Percentiles rank a stretch among this genome's conserved stretches.
Evolutionary conservation across 2,113 vertebrate species (phyloP).

Genomic region (Excalfactoria chinensis): DNA sequence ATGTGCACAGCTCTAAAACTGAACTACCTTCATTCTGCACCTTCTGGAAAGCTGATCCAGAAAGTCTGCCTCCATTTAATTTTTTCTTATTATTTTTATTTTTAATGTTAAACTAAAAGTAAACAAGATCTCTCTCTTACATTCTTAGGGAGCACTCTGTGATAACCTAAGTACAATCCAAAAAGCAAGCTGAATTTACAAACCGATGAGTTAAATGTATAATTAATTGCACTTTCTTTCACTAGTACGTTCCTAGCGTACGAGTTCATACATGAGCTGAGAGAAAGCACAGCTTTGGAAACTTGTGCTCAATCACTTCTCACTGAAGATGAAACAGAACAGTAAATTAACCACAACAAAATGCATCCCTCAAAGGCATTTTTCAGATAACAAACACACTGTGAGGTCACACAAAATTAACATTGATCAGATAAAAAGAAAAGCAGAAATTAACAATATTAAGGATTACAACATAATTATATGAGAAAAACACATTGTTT

Average conservation of each 20-base stretch:
- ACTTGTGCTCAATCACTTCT: background rate
- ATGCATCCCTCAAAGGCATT: background rate
- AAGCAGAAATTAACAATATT: constrained; percentile 36
- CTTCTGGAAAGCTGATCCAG: background rate
- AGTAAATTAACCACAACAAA: background rate
- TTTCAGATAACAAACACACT: constrained; percentile 9
- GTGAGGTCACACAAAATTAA: constrained; percentile 52
- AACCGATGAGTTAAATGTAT: background rate
- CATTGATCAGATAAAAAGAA: constrained; percentile 53
- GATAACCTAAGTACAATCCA: background rate
- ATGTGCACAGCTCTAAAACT: background rate
- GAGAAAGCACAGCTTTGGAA: background rate
- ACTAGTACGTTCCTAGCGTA: background rate
- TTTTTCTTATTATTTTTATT: background rate
- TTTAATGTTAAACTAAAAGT: background rate
- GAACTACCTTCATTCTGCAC: background rate
- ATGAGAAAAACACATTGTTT: constrained; percentile 22
- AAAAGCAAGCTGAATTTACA: background rate
- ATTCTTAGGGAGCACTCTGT: background rate
- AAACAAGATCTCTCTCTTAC: background rate
- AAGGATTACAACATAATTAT: constrained; percentile 36
- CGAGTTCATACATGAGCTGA: background rate
- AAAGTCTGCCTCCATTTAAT: background rate
- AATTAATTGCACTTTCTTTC: background rate
- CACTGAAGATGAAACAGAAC: background rate